These are phyloP conservation scores for Solenodon paradoxus DNA, from an alignment of 2,113 vertebrate species.

Conservation along the genomic window DNA sequence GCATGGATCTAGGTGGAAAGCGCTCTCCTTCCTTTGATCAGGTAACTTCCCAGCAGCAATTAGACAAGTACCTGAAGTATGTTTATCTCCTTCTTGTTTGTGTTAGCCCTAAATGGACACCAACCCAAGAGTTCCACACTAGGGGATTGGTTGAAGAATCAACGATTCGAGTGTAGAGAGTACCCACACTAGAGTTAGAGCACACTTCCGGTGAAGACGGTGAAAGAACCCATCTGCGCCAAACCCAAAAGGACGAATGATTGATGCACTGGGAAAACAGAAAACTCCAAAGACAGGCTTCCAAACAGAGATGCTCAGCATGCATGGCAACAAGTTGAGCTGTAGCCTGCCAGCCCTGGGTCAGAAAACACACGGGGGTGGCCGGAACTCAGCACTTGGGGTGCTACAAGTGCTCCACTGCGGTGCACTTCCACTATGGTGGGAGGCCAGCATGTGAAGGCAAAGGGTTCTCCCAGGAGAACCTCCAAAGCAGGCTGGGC, in stretches of 20 bases:
- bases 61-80: not conserved
- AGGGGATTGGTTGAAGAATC: not conserved
- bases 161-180: not conserved
- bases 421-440: not conserved
- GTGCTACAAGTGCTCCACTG: not conserved
- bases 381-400: not conserved
- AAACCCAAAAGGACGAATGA: not conserved
- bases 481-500: not conserved
- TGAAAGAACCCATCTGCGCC: not conserved
- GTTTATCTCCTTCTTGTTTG: conserved; percentile 12
- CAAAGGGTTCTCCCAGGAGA: not conserved
- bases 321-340: not conserved
- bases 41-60: not conserved
- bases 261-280: not conserved
- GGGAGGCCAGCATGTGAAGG: not conserved
- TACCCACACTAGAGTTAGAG: not conserved
- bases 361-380: not conserved
- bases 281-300: not conserved
- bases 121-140: not conserved
- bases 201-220: not conserved
- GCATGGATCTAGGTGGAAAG: not conserved
- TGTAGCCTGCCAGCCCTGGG: not conserved
- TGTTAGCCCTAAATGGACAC: not conserved
- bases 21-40: not conserved
- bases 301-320: not conserved